Base-by-base conservation (phyloP, 2,888 invertebrate genomes). In the Diadegma fenestrale region DNA sequence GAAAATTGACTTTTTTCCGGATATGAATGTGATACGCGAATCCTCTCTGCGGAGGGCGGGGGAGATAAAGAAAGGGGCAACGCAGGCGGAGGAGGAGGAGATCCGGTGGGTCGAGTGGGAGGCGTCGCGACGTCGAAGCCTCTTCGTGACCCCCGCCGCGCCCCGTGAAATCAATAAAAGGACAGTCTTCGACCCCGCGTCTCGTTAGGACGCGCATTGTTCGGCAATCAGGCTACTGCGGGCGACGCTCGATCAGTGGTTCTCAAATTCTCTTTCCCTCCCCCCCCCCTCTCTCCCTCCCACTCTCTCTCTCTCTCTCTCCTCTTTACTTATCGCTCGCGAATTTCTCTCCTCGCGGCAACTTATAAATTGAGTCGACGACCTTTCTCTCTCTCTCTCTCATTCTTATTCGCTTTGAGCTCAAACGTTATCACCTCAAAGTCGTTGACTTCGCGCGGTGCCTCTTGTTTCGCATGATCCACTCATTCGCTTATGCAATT, bases 151-250 rank as follows among this genome's bases (percentile, higher is more conserved):
- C 86, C 87, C 86, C 87, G 87, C 88, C 85, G 86, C 85, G 81
- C 87, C 83, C 83, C 86, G 83, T 87, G 88, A 88, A 88, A 91
- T 91, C 90, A 90, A 91, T 92, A 91, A 90, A 90, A 92, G 88
- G 90, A 90, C 90, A 90, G 90, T 89, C 89, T 91, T 92, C 91
- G 90, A 90, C 90, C 90, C 89, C 89, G 86, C 88, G 88, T 88
- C 90, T 91, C 91, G 91, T 91, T 90, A 90, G 88, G 87, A 90
- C 89, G 91, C 89, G 91, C 90, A 92, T 91, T 91, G 92, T 92
- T 91, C 91, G 88, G 89, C 90, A 91, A 92, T 92, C 91, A 90
- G 89, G 90, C 89, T 91, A 87, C 90, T 88, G 87, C 89, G 87
- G 79, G 86, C 81, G 87, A 88, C 84, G 86, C 88, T 88, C 86